Conservation (phyloP, 2,797 vertebrate genomes). For the Sebastes reedi region DNA sequence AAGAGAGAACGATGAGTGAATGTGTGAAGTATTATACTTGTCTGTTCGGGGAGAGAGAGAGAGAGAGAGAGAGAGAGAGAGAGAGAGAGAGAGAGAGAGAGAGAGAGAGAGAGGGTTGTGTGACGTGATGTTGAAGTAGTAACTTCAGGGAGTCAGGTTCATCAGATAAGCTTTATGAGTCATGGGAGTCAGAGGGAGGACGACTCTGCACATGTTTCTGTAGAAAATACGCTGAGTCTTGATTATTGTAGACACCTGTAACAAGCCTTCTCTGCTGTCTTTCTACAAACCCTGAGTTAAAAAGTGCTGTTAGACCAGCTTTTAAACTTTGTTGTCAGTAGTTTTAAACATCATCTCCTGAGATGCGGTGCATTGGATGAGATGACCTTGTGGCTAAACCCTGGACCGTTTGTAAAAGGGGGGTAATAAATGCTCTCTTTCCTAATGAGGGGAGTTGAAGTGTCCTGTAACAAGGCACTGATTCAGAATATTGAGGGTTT, state of each 20-base stretch:
- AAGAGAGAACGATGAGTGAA: not conserved
- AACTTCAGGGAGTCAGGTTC: conserved; percentile 42
- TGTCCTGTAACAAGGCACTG: not conserved
- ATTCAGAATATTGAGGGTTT: not conserved
- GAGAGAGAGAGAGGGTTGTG: not conserved
- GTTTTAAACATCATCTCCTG: not conserved
- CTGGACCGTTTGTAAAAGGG: not conserved
- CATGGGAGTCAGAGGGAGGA: conserved; percentile 36
- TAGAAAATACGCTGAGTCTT: conserved; percentile 14
- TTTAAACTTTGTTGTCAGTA: not conserved
- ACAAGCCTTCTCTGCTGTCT: not conserved
- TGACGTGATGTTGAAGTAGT: conserved; percentile 29
- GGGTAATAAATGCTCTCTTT: not conserved
- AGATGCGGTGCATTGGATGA: not conserved
- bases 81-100: not conserved
- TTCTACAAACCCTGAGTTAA: not conserved
- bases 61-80: conserved; percentile 9
- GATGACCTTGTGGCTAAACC: not conserved
- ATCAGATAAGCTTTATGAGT: conserved; percentile 38
- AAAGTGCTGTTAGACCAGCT: not conserved
- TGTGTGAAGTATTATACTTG: conserved; percentile 3
- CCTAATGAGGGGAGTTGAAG: not conserved
- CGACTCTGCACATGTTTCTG: conserved; percentile 14
- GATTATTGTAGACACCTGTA: not conserved
- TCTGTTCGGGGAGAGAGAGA: conserved; percentile 19